Base-by-base conservation (phyloP, 1,140 invertebrate genomes). In the Thaumatotibia leucotreta region DNA sequence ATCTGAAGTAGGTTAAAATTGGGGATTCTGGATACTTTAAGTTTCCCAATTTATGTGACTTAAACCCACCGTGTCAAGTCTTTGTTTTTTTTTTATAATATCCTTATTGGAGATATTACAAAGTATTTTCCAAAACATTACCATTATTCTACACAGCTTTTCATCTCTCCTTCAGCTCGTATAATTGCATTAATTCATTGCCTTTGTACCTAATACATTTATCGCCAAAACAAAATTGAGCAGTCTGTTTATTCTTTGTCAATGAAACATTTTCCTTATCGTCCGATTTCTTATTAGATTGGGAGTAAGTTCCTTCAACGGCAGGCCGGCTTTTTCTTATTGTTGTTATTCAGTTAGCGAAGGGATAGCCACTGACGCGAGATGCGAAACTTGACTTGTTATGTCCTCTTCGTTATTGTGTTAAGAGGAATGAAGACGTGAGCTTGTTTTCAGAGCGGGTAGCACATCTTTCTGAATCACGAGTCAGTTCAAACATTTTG, bases 271-370 rank as follows among this genome's bases (percentile, higher is more conserved):
- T 83, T 87, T 84, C 81, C 80, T 86, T 79, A 82, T 85, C 72
- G 68, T 64, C 73, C 79, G 73, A 84, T 82, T 83, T 80, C 77
- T 85, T 86, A 86, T 88, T 84, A 83, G 77, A 88, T 88, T 88
- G 79, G 67, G 77, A 85, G 81, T 84, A 80, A 79, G 76, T 80
- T 75, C 70, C 69, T 72, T 80, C 69, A 73, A 64, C 65, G 73
- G 39, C 67, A 68, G 70, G 75, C 66, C 70, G 72, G 67, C 73
- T 63, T 76, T 76, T 71, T 77, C 73, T 78, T 82, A 82, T 82
- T 82, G 79, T 78, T 83, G 77, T 84, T 82, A 86, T 88, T 85
- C 75, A 76, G 75, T 85, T 85, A 81, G 76, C 67, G 72, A 76
- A 79, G 72, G 75, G 75, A 80, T 80, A 72, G 68, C 69, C 73